Percentiles rank a stretch among this genome's conserved stretches.
These are phyloP conservation scores for Onychorhynchus coronatus DNA, from an alignment of 2,113 vertebrate species.

Conservation along the genomic window DNA sequence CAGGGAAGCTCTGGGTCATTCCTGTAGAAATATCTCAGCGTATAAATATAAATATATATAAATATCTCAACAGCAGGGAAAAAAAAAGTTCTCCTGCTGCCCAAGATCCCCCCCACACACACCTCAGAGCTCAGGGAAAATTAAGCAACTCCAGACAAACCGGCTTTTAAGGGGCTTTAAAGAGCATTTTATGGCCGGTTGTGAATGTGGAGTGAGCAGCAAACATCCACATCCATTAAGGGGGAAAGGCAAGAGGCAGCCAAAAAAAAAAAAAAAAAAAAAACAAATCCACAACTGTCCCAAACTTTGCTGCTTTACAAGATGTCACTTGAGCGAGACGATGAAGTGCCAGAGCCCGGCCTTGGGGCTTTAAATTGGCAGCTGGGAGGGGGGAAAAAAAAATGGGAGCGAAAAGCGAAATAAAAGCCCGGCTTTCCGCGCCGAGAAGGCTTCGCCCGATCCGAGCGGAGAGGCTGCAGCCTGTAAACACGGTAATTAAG, in stretches of 20 bases:
- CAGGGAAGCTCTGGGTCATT: no score
- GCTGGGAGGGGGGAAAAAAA: background rate
- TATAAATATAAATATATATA: no score
- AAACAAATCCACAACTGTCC: background rate
- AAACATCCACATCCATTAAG: background rate
- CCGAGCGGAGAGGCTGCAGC: background rate
- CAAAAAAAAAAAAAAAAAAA: no score
- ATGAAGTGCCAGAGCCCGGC: background rate
- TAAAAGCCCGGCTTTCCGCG: background rate
- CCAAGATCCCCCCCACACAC: no score
- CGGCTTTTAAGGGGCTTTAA: background rate
- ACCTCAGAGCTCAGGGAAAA: background rate
- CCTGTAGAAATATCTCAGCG: no score
- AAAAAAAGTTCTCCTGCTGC: background rate
- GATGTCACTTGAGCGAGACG: background rate
- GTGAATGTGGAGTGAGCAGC: background rate
- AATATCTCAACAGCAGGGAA: background rate
- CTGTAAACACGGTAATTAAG: constrained; percentile 52
- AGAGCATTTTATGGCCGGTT: background rate
- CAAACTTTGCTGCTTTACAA: background rate
- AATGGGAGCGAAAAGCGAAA: background rate
- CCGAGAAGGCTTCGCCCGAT: background rate
- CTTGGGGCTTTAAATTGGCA: background rate
- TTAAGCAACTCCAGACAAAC: background rate
- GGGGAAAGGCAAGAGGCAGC: background rate